Percentiles rank a stretch among this genome's conserved stretches.
phyloP scores from a whole-genome alignment of 2,888 invertebrate species.

The Chymomyza amoena region DNA sequence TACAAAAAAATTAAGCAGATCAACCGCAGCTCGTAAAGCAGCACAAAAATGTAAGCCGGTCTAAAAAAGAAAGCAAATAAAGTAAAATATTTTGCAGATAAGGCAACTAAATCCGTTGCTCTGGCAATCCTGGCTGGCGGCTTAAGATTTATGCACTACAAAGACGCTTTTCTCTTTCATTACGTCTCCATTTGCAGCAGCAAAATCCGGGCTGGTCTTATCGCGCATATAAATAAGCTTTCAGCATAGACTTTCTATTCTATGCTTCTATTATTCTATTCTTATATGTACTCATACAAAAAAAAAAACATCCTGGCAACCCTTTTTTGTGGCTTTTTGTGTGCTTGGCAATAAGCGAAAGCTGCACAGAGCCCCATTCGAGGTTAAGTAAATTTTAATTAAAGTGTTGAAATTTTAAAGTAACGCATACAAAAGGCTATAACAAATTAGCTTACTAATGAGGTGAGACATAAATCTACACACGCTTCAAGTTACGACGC shows the following conservation, averaged over 20 bases:
- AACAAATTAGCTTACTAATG: slow-evolving; percentile 74
- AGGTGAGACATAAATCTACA: slow-evolving; percentile 73
- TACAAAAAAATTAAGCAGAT: background rate
- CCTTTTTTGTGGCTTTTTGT: background rate
- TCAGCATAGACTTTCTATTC: slow-evolving; percentile 15
- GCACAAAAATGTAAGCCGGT: slow-evolving; percentile 8
- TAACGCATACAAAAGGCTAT: slow-evolving; percentile 42
- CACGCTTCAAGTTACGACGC: slow-evolving; percentile 49
- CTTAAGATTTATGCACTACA: slow-evolving; percentile 68
- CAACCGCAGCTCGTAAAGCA: background rate
- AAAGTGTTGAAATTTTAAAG: slow-evolving; percentile 71
- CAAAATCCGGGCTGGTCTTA: background rate
- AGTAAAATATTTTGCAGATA: slow-evolving; percentile 68
- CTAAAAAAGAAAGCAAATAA: slow-evolving; percentile 52
- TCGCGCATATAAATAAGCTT: slow-evolving; percentile 13
- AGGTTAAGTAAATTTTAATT: slow-evolving; percentile 54
- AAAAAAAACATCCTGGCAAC: background rate
- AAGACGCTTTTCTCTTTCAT: slow-evolving; percentile 51
- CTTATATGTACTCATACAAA: background rate
- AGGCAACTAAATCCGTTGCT: slow-evolving; percentile 63
- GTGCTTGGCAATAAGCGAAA: slow-evolving; percentile 52
- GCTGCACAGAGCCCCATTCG: slow-evolving; percentile 14
- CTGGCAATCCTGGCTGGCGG: slow-evolving; percentile 62
- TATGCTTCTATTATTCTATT: slow-evolving; percentile 16
- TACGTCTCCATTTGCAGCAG: background rate